Conservation (phyloP, 2,797 vertebrate species). For the Diplodus puntazzo region DNA sequence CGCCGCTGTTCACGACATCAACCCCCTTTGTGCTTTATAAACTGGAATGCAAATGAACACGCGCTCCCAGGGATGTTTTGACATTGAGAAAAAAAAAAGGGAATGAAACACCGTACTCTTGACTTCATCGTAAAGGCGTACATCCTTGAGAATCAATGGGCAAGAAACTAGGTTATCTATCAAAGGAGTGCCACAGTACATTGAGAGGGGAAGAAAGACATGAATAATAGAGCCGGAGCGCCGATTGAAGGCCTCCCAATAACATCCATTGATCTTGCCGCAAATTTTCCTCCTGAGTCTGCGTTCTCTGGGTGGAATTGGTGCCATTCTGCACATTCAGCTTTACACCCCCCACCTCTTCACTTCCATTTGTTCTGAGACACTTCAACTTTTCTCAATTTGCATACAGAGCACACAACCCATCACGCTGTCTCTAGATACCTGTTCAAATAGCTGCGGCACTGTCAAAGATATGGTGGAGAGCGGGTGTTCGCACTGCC, state of each 20-base stretch:
- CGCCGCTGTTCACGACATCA: constrained; percentile 37
- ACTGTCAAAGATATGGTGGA: constrained; percentile 69
- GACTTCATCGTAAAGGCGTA: constrained; percentile 59
- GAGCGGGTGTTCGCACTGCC: constrained; percentile 37
- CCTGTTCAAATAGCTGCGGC: constrained; percentile 77
- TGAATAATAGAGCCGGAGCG: constrained; percentile 68
- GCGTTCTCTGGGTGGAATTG: constrained; percentile 68
- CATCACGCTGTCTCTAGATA: constrained; percentile 76
- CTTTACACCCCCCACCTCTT: constrained; percentile 61
- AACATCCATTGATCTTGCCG: constrained; percentile 78
- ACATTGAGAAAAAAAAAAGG: constrained; percentile 53
- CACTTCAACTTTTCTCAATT: constrained; percentile 76
- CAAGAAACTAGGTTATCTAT: constrained; percentile 80
- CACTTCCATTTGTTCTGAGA: constrained; percentile 74
- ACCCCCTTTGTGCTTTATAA: constrained; percentile 34
- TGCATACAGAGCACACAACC: constrained; percentile 80
- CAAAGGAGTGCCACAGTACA: constrained; percentile 60
- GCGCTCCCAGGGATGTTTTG: constrained; percentile 49
- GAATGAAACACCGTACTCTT: constrained; percentile 43
- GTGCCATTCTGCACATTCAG: constrained; percentile 80
- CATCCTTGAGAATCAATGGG: constrained; percentile 68
- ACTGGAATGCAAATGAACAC: constrained; percentile 64
- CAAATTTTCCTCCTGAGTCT: constrained; percentile 72
- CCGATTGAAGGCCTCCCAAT: constrained; percentile 74
- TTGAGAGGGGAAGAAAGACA: constrained; percentile 62